These are phyloP conservation scores for Stictonetta naevosa DNA, from an alignment of 2,113 vertebrate genomes.

Conservation along the genomic window DNA sequence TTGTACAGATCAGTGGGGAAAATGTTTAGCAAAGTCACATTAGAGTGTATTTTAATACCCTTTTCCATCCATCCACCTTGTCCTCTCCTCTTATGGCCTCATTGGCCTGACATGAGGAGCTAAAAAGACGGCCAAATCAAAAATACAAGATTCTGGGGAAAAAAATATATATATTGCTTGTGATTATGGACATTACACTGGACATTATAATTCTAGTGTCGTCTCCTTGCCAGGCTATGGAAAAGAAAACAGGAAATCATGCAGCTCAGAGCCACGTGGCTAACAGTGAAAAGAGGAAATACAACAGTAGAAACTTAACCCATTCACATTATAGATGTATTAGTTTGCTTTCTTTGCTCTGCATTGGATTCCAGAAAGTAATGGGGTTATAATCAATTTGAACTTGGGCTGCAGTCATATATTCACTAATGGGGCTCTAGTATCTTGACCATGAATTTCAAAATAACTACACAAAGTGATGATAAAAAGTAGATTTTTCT, in stretches of 20 bases:
- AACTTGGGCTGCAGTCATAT: constrained; percentile 24
- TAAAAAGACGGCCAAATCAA: not conserved
- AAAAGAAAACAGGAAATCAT: not conserved
- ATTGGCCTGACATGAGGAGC: not conserved
- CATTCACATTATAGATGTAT: not conserved
- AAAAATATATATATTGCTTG: not conserved
- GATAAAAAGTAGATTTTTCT: constrained; percentile 75
- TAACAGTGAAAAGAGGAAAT: not conserved
- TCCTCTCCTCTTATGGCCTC: not conserved
- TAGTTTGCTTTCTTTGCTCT: not conserved
- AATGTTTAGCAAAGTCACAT: not conserved
- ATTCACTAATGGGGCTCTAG: constrained; percentile 21
- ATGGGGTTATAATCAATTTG: constrained; percentile 37
- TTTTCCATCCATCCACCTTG: not conserved
- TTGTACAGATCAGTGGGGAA: not conserved
- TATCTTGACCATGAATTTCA: constrained; percentile 69
- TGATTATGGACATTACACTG: not conserved
- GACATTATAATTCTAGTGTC: not conserved
- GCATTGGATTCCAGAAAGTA: constrained; percentile 6
- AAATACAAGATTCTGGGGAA: not conserved
- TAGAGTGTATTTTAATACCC: not conserved
- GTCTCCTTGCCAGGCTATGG: not conserved
- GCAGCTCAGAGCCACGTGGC: not conserved
- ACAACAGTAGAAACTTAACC: not conserved
- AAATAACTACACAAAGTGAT: constrained; percentile 71